Conservation (phyloP, 2,888 invertebrate genomes). For the Meta bourneti region DNA sequence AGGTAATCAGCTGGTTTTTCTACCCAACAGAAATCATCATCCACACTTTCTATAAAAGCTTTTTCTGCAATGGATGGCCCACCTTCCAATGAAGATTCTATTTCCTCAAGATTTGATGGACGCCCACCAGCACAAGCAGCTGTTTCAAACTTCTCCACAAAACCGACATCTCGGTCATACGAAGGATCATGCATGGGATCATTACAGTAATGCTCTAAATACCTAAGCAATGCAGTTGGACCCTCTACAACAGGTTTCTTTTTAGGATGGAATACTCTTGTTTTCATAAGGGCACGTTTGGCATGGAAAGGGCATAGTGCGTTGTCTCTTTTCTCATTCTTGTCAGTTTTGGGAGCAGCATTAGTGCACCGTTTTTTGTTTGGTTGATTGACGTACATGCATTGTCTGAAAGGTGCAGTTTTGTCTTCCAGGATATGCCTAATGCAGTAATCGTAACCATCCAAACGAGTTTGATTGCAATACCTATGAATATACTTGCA, state of each 20-base stretch:
- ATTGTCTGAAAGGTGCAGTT: constrained; percentile 90
- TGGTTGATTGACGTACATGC: constrained; percentile 86
- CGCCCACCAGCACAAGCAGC: constrained; percentile 25
- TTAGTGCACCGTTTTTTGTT: constrained; percentile 89
- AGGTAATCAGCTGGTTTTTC: constrained; percentile 80
- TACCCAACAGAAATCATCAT: constrained; percentile 48
- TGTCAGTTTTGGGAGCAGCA: constrained; percentile 88
- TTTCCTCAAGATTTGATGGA: not conserved
- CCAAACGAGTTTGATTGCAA: constrained; percentile 83
- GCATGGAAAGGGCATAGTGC: constrained; percentile 88
- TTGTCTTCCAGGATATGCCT: constrained; percentile 92
- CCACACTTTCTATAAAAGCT: constrained; percentile 13
- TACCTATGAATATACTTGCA: constrained; percentile 79
- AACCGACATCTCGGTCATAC: constrained; percentile 22
- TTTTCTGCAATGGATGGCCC: constrained; percentile 16
- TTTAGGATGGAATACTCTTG: constrained; percentile 85
- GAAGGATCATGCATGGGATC: constrained; percentile 79
- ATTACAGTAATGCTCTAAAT: constrained; percentile 85
- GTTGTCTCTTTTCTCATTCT: constrained; percentile 84
- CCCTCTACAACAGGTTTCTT: constrained; percentile 85
- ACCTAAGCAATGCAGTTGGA: constrained; percentile 85
- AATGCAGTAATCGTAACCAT: constrained; percentile 89
- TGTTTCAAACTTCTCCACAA: constrained; percentile 17
- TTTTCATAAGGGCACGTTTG: constrained; percentile 85
- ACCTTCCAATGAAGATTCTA: not conserved